These are phyloP conservation scores for Cyprinus carpio DNA, from an alignment of 2,113 vertebrate species.

Conservation along the genomic window DNA sequence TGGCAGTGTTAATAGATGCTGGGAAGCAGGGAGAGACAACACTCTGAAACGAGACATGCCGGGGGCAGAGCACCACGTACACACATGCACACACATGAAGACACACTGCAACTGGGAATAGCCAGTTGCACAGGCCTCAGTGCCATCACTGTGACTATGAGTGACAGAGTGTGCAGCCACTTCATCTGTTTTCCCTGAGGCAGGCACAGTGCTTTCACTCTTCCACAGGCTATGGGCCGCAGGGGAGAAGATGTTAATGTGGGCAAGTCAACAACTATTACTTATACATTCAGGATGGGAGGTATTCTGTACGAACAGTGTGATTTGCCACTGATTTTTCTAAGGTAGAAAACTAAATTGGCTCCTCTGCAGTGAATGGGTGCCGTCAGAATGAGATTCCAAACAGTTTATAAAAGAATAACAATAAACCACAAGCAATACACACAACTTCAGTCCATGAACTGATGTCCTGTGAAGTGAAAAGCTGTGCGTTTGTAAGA, in stretches of 20 bases:
- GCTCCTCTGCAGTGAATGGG: too few species aligned
- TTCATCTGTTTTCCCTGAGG: slow-evolving; percentile 73
- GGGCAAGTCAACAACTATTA: slow-evolving; percentile 71
- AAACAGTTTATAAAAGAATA: too few species aligned
- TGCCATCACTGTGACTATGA: slow-evolving; percentile 77
- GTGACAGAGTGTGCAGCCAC: slow-evolving; percentile 76
- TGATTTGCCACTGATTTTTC: not conserved
- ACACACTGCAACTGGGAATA: slow-evolving; percentile 75
- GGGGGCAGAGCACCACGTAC: slow-evolving; percentile 78
- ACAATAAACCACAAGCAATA: too few species aligned
- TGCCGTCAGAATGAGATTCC: too few species aligned
- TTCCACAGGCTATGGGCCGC: slow-evolving; percentile 73
- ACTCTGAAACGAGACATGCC: slow-evolving; percentile 98
- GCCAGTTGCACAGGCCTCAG: slow-evolving; percentile 72
- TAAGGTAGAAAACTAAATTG: not conserved
- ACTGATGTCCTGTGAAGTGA: too few species aligned
- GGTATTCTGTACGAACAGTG: slow-evolving; percentile 32
- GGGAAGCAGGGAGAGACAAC: slow-evolving; percentile 96
- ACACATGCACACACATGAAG: slow-evolving; percentile 35
- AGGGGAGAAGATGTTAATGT: slow-evolving; percentile 74
- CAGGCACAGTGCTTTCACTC: slow-evolving; percentile 70
- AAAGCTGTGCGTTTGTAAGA: too few species aligned
- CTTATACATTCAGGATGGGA: slow-evolving; percentile 68
- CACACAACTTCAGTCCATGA: too few species aligned
- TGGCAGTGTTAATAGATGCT: slow-evolving; percentile 99